Percentiles rank a stretch among this genome's conserved stretches.
phyloP scores from a whole-genome alignment of 2,888 invertebrate genomes.

The Bellardia bayeri region DNA sequence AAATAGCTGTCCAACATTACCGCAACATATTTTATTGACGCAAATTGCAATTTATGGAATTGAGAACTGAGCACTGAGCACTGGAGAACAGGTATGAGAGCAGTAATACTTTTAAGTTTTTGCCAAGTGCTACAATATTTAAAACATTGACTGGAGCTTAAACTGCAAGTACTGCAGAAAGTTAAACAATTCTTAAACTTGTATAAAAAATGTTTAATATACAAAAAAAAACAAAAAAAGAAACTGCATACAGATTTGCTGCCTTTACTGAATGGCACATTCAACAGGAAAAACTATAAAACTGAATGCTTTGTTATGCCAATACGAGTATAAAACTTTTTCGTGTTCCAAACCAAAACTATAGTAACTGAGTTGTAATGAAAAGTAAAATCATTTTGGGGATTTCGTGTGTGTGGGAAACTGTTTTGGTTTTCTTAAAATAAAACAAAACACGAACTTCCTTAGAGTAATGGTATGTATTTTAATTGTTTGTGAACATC shows the following conservation, averaged over 20 bases:
- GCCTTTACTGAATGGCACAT: background rate
- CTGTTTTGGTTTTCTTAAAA: background rate
- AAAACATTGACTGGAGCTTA: constrained; percentile 1
- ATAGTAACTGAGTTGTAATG: background rate
- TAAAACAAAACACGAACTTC: no score
- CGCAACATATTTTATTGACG: constrained; percentile 60
- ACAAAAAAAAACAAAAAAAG: background rate
- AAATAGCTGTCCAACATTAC: constrained; percentile 66
- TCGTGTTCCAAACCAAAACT: background rate
- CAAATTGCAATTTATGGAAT: constrained; percentile 55
- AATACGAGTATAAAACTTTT: background rate
- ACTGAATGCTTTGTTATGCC: constrained; percentile 1
- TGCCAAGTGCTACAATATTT: background rate
- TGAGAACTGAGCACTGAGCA: constrained; percentile 26
- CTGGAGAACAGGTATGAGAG: background rate
- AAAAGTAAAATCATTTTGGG: background rate
- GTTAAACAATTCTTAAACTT: background rate
- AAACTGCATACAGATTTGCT: background rate
- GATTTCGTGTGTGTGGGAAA: background rate
- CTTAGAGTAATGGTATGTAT: no score
- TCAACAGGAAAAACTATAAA: background rate
- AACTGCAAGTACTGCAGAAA: background rate
- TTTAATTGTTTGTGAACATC: no score
- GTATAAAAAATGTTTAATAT: background rate
- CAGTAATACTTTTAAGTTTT: background rate